Evolutionary conservation across 2,797 vertebrate genomes (phyloP).

Genomic region (Sebastes trivittatus): DNA sequence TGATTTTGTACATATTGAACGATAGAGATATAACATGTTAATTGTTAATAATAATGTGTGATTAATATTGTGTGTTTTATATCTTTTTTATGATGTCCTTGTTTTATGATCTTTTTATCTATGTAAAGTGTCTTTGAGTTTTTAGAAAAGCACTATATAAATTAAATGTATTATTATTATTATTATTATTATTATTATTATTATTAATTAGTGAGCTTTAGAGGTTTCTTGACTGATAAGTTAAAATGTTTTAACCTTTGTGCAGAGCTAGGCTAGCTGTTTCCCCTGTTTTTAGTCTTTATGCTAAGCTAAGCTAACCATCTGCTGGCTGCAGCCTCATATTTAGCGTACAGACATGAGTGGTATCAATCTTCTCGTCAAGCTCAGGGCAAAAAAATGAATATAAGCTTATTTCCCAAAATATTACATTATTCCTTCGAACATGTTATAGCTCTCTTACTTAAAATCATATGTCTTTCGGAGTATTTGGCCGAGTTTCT

Average conservation of each 20-base stretch:
- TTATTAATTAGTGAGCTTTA: background rate
- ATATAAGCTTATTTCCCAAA: background rate
- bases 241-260: background rate
- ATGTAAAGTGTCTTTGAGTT: too few relatives aligned
- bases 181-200: too few relatives aligned
- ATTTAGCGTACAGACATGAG: background rate
- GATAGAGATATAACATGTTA: background rate
- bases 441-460: constrained; percentile 1
- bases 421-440: background rate
- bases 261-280: background rate
- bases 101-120: too few relatives aligned
- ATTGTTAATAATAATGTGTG: background rate
- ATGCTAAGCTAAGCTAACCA: background rate
- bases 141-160: too few relatives aligned
- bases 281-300: background rate
- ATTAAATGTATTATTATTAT: too few relatives aligned
- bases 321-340: background rate
- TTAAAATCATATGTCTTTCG: constrained; percentile 32
- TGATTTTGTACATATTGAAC: background rate
- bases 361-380: background rate
- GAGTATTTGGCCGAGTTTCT: background rate
- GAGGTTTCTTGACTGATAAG: background rate
- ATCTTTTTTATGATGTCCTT: too few relatives aligned
- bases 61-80: too few relatives aligned
- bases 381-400: background rate